Base-by-base conservation (phyloP, 2,888 invertebrate species). In the Mythimna albipuncta region DNA sequence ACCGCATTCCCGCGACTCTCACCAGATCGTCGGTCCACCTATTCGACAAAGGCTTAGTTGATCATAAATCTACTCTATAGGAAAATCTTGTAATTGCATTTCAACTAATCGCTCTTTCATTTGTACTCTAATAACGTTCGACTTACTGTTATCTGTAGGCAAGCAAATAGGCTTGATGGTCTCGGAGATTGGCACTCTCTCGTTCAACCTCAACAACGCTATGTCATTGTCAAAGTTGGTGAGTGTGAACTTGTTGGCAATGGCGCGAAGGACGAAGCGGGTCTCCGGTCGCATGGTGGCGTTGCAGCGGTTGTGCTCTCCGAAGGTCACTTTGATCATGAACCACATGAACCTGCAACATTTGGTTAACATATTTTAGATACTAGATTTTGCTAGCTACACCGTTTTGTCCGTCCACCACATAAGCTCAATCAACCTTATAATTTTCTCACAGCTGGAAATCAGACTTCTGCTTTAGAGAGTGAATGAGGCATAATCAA, bases 221-320 rank as follows among this genome's bases (percentile, higher is more conserved):
- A 99, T 98, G 91, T 99, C 99, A 91, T 99, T 98, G 93, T 99
- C 98, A 89, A 98, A 99, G 94, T 98, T 98, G 65, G 97, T 96
- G 88, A 98, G 97, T 86, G 98, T 98, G 94, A 99, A 99, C 87
- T 98, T 98, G 83, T 98, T 98, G 11, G 97, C 97, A 69, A 98
- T 97, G 63, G 98, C 98, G 66, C 98, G 96, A 44, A 98, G 92
- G 59, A 98, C 98, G 91, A 98, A 98, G 84, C 98, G 97, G 0
- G 98, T 97, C 93, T 98, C 98, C 0, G 98, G 98, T 64, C 97
- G 96, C 62, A 93, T 94, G 58, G 97, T 97, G 67, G 98, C 97
- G 87, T 97, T 97, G 93, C 98, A 98, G 62, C 98, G 97, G 93
- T 99, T 98, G 91, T 98, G 98, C 92, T 98, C 98, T 0, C 98